A percentile compares a stretch with the other conserved stretches of the same genome.
Evolutionary conservation across 2,888 invertebrate species (phyloP).

Genomic region (Tupiocoris notatus): DNA sequence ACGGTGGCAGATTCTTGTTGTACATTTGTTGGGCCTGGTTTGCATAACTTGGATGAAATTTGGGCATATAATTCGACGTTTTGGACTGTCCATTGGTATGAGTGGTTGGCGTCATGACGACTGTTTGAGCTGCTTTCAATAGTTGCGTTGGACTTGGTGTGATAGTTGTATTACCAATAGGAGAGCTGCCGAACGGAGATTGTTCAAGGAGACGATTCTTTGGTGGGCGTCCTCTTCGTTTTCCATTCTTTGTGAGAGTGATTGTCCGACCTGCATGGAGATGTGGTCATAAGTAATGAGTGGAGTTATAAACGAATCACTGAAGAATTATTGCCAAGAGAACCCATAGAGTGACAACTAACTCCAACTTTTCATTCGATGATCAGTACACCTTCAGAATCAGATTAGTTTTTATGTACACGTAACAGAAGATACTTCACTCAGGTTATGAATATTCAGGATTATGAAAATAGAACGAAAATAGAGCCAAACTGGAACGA

Average conservation of each 20-base stretch:
- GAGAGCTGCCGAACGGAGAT: background rate
- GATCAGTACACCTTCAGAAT: too few relatives aligned
- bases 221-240: constrained; percentile 25
- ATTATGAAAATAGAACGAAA: too few relatives aligned
- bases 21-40: background rate
- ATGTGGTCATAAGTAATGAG: too few relatives aligned
- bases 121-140: background rate
- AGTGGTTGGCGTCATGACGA: background rate
- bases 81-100: background rate
- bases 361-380: too few relatives aligned
- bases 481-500: too few relatives aligned
- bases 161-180: background rate
- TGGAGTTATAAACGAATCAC: too few relatives aligned
- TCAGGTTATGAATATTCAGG: too few relatives aligned
- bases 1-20: constrained; percentile 4
- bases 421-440: too few relatives aligned
- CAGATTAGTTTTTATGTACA: too few relatives aligned
- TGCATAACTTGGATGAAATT: background rate
- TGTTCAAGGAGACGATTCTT: constrained; percentile 16
- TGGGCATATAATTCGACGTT: background rate
- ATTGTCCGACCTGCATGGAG: constrained; percentile 10
- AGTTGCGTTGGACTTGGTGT: background rate
- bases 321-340: too few relatives aligned
- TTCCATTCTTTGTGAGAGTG: constrained; percentile 31
- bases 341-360: too few relatives aligned